These are phyloP conservation scores for Thunnus thynnus DNA, from an alignment of 2,113 vertebrate species.

Conservation along the genomic window DNA sequence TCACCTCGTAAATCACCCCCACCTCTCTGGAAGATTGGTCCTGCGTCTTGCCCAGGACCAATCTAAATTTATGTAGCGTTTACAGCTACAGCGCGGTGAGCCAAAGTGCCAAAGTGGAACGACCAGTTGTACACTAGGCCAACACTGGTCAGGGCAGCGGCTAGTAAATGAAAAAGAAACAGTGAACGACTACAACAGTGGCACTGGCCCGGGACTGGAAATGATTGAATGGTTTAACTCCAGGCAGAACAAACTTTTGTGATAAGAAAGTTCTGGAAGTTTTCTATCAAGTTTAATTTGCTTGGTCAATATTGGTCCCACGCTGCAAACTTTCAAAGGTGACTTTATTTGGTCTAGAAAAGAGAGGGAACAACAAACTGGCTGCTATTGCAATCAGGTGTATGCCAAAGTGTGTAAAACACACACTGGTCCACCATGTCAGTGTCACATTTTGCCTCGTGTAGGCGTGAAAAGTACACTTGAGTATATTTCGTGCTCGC, in stretches of 20 bases:
- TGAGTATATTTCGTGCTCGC: no score
- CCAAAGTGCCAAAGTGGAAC: conserved; percentile 70
- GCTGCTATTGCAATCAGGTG: not conserved
- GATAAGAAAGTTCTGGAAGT: conserved; percentile 42
- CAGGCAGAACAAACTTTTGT: conserved; percentile 5
- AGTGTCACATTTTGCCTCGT: no score
- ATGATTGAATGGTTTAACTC: not conserved
- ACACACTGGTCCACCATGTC: no score
- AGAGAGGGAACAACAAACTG: not conserved
- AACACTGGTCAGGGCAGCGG: conserved; percentile 11
- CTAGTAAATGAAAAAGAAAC: conserved; percentile 33
- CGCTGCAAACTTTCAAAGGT: conserved; percentile 9
- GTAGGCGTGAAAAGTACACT: no score
- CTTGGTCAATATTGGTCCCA: conserved; percentile 13
- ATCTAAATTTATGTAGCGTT: conserved; percentile 80
- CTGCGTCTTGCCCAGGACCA: conserved; percentile 43
- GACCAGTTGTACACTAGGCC: conserved; percentile 66
- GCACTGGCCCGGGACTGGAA: not conserved
- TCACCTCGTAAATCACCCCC: conserved; percentile 75
- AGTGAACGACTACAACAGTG: conserved; percentile 9
- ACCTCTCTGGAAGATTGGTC: conserved; percentile 64
- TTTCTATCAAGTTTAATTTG: conserved; percentile 26
- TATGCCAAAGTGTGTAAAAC: no score
- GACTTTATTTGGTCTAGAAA: conserved; percentile 17
- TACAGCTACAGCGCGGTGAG: conserved; percentile 61